These are phyloP conservation scores for Falco novaeseelandiae DNA, from an alignment of 2,797 vertebrate species.

Conservation along the genomic window DNA sequence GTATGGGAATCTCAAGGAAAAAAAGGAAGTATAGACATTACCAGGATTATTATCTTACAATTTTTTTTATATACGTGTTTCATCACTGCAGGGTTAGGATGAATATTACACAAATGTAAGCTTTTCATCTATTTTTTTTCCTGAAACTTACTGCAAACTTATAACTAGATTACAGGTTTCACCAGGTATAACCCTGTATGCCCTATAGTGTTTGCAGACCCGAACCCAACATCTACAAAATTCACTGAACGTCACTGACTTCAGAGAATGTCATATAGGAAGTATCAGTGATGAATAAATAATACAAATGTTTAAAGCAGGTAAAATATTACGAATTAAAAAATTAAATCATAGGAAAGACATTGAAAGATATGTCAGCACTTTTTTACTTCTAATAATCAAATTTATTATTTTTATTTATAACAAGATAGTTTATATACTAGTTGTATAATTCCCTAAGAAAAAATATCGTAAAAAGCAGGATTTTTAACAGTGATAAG, in stretches of 20 bases:
- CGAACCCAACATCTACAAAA: not conserved
- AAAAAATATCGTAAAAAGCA: not conserved
- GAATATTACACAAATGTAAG: not conserved
- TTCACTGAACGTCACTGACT: not conserved
- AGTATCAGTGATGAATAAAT: not conserved
- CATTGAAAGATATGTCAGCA: not conserved
- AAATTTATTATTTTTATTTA: not conserved
- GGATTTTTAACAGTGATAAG: not conserved
- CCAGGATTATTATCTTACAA: not conserved
- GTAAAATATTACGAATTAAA: not conserved
- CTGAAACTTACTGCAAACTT: not conserved
- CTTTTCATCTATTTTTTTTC: not conserved
- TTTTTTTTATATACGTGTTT: not conserved
- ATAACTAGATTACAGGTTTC: not conserved
- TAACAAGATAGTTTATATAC: not conserved
- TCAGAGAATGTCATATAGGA: not conserved
- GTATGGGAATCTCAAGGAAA: not conserved
- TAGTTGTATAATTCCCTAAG: not conserved
- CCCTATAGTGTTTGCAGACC: not conserved
- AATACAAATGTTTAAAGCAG: not conserved
- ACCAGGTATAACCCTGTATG: not conserved
- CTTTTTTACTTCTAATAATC: not conserved
- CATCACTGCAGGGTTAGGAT: not conserved
- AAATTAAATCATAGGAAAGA: not conserved
- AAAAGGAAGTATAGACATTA: not conserved